These are phyloP conservation scores for Lepidurus couesii DNA, from an alignment of 1,140 invertebrate genomes.

Conservation along the genomic window DNA sequence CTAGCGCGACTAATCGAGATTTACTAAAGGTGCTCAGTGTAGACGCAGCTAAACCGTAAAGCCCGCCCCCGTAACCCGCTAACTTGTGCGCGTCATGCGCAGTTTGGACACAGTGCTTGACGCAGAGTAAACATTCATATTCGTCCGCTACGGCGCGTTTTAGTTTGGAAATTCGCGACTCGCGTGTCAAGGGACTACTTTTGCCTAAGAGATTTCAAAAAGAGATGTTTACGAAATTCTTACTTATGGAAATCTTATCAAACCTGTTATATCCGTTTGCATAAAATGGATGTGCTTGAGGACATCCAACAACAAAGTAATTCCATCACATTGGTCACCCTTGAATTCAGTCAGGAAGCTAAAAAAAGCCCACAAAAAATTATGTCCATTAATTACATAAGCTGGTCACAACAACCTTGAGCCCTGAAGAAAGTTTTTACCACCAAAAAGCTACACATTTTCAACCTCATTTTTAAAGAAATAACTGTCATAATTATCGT, in stretches of 20 bases:
- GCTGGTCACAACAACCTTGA: too few relatives aligned
- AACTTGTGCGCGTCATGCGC: not conserved
- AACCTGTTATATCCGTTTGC: slow-evolving; percentile 31
- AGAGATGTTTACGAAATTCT: not conserved
- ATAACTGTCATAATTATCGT: too few relatives aligned
- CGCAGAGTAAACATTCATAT: not conserved
- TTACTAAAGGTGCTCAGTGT: not conserved
- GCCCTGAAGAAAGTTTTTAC: too few relatives aligned
- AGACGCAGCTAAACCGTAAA: not conserved
- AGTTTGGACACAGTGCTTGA: not conserved
- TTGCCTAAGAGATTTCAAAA: not conserved
- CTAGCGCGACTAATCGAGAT: not conserved
- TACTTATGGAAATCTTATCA: not conserved
- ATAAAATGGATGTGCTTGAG: slow-evolving; percentile 29
- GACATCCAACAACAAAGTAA: slow-evolving; percentile 30
- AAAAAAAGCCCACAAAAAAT: not conserved
- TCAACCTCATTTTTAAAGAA: too few relatives aligned
- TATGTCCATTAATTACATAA: not conserved
- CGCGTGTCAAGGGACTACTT: not conserved
- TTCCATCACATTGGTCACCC: slow-evolving; percentile 29
- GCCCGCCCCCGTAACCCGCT: not conserved
- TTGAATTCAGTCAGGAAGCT: slow-evolving; percentile 33
- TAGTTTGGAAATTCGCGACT: not conserved
- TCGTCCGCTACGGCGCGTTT: not conserved
- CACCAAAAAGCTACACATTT: too few relatives aligned